These are phyloP conservation scores for Macropis europaea DNA, from an alignment of 2,888 invertebrate genomes.

Conservation along the genomic window DNA sequence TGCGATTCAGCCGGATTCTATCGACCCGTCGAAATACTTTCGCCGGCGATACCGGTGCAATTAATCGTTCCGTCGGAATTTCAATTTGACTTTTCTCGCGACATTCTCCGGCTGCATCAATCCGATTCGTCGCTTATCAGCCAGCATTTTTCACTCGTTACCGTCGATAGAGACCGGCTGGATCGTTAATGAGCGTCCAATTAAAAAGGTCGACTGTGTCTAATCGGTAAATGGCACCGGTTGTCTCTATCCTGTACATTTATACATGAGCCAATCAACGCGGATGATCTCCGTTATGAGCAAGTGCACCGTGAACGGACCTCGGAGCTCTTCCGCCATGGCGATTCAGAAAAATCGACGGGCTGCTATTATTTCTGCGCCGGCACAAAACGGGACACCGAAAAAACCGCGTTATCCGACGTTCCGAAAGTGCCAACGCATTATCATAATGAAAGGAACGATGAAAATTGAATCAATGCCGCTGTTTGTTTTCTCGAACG, in stretches of 20 bases:
- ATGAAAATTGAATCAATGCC: slow-evolving; percentile 33
- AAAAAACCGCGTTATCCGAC: slow-evolving; percentile 5
- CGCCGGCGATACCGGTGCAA: slow-evolving; percentile 35
- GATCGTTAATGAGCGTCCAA: slow-evolving; percentile 38
- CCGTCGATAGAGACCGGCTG: slow-evolving; percentile 19
- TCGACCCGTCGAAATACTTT: slow-evolving; percentile 45
- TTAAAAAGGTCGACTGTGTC: slow-evolving; percentile 55
- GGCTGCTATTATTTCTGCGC: neutral
- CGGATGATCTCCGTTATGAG: slow-evolving; percentile 17
- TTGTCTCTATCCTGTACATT: slow-evolving; percentile 48
- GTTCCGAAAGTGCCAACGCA: neutral
- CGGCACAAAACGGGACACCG: neutral
- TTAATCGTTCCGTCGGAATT: slow-evolving; percentile 52
- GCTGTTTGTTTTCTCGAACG: neutral
- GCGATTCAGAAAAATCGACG: neutral
- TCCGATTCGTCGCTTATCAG: slow-evolving; percentile 22
- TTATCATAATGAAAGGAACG: slow-evolving; percentile 17
- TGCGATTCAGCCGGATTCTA: slow-evolving; percentile 41
- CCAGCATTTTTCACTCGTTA: slow-evolving; percentile 13
- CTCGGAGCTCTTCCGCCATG: neutral
- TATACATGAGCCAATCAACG: slow-evolving; percentile 47
- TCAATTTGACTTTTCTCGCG: slow-evolving; percentile 30
- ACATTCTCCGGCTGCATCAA: slow-evolving; percentile 5
- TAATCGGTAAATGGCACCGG: slow-evolving; percentile 54
- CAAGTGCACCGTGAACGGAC: slow-evolving; percentile 2